phyloP scores from a whole-genome alignment of 2,888 invertebrate species.

The Caenorhabditis sp. region DNA sequence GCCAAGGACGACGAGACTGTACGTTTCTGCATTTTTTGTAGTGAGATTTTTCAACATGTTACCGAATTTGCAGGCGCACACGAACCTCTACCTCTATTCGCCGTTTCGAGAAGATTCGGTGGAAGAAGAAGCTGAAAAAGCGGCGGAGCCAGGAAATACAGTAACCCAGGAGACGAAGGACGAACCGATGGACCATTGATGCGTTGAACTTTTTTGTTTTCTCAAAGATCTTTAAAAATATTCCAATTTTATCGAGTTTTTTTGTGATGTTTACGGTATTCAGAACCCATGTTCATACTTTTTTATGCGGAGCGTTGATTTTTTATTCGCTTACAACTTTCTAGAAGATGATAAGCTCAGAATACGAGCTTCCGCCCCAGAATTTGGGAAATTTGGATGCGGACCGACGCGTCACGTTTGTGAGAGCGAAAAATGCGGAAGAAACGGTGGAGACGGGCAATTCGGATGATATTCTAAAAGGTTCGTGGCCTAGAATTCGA shows the following conservation, averaged over 20 bases:
- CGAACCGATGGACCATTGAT: too few species aligned
- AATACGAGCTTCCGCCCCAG: conserved; percentile 31
- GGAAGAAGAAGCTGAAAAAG: background rate
- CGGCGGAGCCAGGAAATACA: background rate
- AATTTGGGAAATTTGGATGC: conserved; percentile 17
- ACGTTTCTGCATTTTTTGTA: background rate
- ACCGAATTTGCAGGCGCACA: conserved; percentile 24
- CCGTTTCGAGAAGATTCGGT: conserved; percentile 11
- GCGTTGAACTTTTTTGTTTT: too few species aligned
- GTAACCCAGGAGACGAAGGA: background rate
- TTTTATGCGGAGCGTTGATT: too few species aligned
- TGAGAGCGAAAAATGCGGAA: conserved; percentile 2
- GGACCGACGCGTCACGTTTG: conserved; percentile 22
- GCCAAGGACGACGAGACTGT: conserved; percentile 30
- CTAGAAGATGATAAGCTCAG: background rate
- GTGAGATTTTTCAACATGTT: background rate
- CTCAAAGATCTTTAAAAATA: too few species aligned
- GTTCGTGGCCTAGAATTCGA: too few species aligned
- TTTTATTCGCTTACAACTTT: background rate
- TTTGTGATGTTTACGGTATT: too few species aligned
- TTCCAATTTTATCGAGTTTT: too few species aligned
- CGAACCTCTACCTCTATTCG: conserved; percentile 28
- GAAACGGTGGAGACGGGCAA: conserved; percentile 18
- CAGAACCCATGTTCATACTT: too few species aligned
- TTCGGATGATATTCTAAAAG: conserved; percentile 40